Evolutionary conservation across 2,888 invertebrate species (phyloP), one percentile per base, ranked within the genome.

Genomic region (Lithosia quadra): DNA sequence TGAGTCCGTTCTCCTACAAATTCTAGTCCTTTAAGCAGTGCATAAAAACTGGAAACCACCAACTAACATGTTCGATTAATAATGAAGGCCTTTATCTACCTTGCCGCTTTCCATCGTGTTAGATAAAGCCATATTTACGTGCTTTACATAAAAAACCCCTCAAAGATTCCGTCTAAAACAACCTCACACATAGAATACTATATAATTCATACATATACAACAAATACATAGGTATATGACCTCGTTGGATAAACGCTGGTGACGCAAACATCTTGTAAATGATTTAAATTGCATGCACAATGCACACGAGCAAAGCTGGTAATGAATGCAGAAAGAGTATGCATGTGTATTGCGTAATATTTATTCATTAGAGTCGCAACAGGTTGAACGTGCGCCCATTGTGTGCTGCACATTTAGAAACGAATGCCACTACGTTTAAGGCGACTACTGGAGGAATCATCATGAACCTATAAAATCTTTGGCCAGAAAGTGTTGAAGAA

Each of bases 221-320:
- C 72, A 75, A 75, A 81, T 76, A 73, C 79, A 75, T 71, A 66
- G 68, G 72, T 76, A 72, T 74, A 70, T 76, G 82, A 73, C 81
- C 84, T 83, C 81, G 76, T 69, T 71, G 78, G 77, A 80, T 77
- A 76, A 79, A 75, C 76, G 77, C 68, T 78, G 72, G 72, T 86
- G 86, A 87, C 87, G 86, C 83, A 86, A 82, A 79, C 77, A 64
- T 76, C 74, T 79, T 74, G 75, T 67, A 74, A 68, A 80, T 78
- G 75, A 77, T 82, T 81, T 81, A 78, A 78, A 84, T 79, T 81
- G 79, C 79, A 79, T 81, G 81, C 81, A 80, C 68, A 78, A 70
- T 81, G 79, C 76, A 76, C 71, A 59, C 60, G 70, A 68, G 68
- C 63, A 57, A 33, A 73, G 65, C 73, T 72, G 71, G 67, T 63